Evolutionary conservation across 2,797 vertebrate species (phyloP).

Genomic region (Manis crassicaudata): DNA sequence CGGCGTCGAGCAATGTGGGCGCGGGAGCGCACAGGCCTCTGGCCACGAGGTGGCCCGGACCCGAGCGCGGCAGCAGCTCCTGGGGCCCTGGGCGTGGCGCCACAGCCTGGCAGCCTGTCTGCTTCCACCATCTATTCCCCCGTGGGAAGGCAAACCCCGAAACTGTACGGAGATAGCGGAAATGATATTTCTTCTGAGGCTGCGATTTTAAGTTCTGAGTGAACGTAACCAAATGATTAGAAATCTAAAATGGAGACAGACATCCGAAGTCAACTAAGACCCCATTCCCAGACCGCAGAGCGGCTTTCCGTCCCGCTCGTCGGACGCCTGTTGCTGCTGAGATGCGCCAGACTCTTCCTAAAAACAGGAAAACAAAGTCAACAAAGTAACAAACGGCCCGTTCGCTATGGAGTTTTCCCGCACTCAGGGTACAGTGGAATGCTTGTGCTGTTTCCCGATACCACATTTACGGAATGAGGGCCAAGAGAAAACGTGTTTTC

Average conservation of each 20-base stretch:
- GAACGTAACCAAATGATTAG: neutral
- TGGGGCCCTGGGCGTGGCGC: neutral
- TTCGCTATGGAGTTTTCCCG: neutral
- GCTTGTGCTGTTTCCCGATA: neutral
- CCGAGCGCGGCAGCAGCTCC: no score
- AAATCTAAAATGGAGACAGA: neutral
- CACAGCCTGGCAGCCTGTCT: neutral
- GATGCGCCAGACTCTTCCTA: neutral
- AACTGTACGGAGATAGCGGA: neutral
- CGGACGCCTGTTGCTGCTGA: neutral
- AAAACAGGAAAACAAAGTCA: neutral
- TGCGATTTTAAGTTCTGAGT: neutral
- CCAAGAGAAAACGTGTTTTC: neutral
- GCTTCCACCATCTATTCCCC: neutral
- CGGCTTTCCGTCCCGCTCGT: neutral
- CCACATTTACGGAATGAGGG: neutral
- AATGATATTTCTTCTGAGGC: neutral
- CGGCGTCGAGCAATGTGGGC: neutral
- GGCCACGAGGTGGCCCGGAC: neutral
- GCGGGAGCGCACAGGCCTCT: neutral
- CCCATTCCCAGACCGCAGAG: neutral
- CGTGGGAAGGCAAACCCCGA: neutral
- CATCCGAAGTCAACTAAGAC: neutral
- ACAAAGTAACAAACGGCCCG: neutral
- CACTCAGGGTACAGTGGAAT: neutral